These are phyloP conservation scores for Zaprionus bogoriensis DNA, from an alignment of 2,888 invertebrate genomes.

Conservation along the genomic window DNA sequence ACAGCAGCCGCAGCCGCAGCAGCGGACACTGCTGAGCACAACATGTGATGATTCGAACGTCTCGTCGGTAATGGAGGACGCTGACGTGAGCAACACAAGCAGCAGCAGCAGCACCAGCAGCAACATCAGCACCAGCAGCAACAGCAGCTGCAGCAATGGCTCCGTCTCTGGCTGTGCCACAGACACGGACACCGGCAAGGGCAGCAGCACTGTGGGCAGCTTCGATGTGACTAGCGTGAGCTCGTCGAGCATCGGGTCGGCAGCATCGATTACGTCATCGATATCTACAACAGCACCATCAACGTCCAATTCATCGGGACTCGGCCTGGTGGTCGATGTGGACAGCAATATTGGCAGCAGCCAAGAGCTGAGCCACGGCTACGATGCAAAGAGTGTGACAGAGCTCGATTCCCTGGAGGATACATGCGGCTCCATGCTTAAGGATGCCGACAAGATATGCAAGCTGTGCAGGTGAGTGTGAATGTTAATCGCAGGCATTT, in stretches of 20 bases:
- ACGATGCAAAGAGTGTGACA: slow-evolving; percentile 75
- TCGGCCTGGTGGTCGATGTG: slow-evolving; percentile 74
- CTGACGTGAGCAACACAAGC: slow-evolving; percentile 59
- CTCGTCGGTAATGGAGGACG: slow-evolving; percentile 53
- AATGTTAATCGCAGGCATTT: no score
- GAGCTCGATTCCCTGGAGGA: slow-evolving; percentile 82
- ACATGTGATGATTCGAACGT: slow-evolving; percentile 54
- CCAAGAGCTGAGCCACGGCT: slow-evolving; percentile 66
- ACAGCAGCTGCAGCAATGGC: slow-evolving; percentile 49
- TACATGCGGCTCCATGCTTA: slow-evolving; percentile 71
- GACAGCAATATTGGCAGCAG: slow-evolving; percentile 55
- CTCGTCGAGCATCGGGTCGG: slow-evolving; percentile 59
- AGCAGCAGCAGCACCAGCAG: slow-evolving; percentile 50
- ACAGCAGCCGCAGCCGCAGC: slow-evolving; percentile 20
- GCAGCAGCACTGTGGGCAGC: slow-evolving; percentile 58
- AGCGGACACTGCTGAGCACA: slow-evolving; percentile 17
- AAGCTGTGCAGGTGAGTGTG: slow-evolving; percentile 86
- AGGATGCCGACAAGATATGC: slow-evolving; percentile 85
- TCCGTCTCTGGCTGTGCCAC: slow-evolving; percentile 47
- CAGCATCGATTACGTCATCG: slow-evolving; percentile 54
- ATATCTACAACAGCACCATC: slow-evolving; percentile 42
- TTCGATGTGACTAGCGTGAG: slow-evolving; percentile 59
- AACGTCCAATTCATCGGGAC: slow-evolving; percentile 45
- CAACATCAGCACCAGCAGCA: slow-evolving; percentile 34
- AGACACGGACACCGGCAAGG: slow-evolving; percentile 63